Evolutionary conservation across 2,113 vertebrate genomes (phyloP).

Genomic region (Microcebus murinus): DNA sequence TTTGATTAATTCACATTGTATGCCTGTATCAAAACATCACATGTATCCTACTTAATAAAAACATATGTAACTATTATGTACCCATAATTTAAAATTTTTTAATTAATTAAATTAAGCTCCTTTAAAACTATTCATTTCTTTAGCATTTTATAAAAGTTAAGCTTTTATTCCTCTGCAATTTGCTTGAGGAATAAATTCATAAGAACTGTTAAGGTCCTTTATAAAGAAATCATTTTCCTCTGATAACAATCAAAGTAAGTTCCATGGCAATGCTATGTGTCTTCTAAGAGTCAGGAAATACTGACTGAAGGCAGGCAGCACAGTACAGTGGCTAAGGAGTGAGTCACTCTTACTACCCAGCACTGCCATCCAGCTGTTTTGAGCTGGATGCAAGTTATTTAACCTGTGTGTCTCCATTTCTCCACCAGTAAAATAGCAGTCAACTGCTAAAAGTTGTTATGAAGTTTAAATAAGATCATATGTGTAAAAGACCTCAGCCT

Average conservation of each 20-base stretch:
- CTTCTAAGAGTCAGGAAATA: not conserved
- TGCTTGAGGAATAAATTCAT: constrained; percentile 13
- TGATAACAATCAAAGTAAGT: not conserved
- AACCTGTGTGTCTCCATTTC: not conserved
- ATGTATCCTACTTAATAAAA: too few species aligned
- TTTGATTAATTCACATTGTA: too few species aligned
- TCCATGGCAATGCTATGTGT: not conserved
- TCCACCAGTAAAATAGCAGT: not conserved
- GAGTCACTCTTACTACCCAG: not conserved
- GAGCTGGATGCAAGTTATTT: not conserved
- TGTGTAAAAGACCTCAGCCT: not conserved
- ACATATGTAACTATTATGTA: too few species aligned
- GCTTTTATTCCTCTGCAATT: constrained; percentile 2
- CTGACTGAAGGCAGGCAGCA: not conserved
- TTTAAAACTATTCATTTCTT: constrained; percentile 41
- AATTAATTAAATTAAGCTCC: not conserved
- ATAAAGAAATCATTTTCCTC: constrained; percentile 2
- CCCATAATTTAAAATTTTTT: not conserved
- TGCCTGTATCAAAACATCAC: too few species aligned
- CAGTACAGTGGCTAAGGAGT: accelerated
- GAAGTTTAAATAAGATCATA: not conserved
- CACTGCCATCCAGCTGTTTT: not conserved
- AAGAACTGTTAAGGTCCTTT: not conserved
- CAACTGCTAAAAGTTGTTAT: not conserved
- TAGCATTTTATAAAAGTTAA: constrained; percentile 25